A percentile compares a stretch with the other conserved stretches of the same genome.
phyloP scores from a whole-genome alignment of 2,888 invertebrate genomes.

The Oligia latruncula region DNA sequence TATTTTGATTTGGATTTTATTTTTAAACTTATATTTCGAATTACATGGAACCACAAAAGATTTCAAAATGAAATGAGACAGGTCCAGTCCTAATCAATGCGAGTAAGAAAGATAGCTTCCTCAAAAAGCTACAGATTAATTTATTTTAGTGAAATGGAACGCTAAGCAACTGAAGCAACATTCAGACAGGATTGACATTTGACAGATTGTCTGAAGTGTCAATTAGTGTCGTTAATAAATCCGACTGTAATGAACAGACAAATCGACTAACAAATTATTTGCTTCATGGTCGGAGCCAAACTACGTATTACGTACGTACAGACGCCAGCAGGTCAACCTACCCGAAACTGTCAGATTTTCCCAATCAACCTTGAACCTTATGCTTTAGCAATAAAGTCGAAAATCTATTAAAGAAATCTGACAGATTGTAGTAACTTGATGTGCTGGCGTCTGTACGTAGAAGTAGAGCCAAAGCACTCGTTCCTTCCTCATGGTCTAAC shows the following conservation, averaged over 20 bases:
- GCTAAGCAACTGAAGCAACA: background rate
- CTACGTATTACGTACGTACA: too few relatives aligned
- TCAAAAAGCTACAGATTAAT: background rate
- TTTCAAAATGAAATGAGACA: slow-evolving; percentile 11
- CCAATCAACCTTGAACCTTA: too few relatives aligned
- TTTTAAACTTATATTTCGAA: background rate
- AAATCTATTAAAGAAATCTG: too few relatives aligned
- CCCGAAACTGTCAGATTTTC: too few relatives aligned
- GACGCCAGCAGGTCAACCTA: too few relatives aligned
- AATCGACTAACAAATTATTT: background rate
- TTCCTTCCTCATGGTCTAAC: too few relatives aligned
- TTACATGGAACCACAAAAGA: background rate
- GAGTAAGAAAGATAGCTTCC: slow-evolving; percentile 18
- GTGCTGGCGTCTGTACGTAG: too few relatives aligned
- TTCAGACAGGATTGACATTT: background rate
- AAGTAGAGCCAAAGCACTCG: too few relatives aligned
- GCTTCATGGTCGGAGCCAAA: too few relatives aligned
- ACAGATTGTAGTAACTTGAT: too few relatives aligned
- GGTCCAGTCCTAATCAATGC: background rate
- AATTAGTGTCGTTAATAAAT: background rate
- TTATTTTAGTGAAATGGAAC: background rate
- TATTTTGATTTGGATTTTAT: slow-evolving; percentile 26
- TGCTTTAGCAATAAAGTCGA: too few relatives aligned
- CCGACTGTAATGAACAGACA: background rate
- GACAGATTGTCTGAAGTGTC: background rate